A percentile compares a stretch with the other conserved stretches of the same genome.
These are phyloP conservation scores for Virgularia gustaviana DNA, from an alignment of 92 coral and sea anemone species.

Conservation along the genomic window DNA sequence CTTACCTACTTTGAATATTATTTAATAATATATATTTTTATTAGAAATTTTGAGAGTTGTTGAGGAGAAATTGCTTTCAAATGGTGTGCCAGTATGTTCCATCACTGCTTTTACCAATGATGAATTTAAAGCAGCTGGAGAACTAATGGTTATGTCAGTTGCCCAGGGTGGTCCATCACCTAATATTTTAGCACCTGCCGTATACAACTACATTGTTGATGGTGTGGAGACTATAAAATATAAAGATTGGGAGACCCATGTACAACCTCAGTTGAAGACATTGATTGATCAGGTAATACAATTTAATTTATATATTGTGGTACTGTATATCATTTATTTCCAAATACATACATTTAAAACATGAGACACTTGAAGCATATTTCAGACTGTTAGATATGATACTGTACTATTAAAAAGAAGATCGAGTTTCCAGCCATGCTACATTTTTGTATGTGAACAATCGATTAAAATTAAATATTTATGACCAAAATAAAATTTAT, in stretches of 20 bases:
- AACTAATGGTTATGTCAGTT: not conserved
- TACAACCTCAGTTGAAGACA: not conserved
- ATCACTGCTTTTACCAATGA: constrained; percentile 2
- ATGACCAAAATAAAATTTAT: too few species aligned
- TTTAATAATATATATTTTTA: not conserved
- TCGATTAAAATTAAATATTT: too few species aligned
- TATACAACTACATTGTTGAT: not conserved
- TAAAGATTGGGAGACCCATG: not conserved
- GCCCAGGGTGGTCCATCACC: constrained; percentile 16
- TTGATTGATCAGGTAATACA: not conserved
- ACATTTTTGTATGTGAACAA: too few species aligned
- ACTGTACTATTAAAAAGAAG: too few species aligned
- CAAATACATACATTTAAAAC: too few species aligned
- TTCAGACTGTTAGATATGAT: too few species aligned
- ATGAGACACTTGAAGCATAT: not conserved
- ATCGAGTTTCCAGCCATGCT: too few species aligned
- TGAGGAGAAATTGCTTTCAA: not conserved
- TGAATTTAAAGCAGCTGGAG: constrained; percentile 9
- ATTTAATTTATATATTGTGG: not conserved
- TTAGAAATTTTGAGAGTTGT: not conserved
- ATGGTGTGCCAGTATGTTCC: not conserved
- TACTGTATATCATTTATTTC: too few species aligned
- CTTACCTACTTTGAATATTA: not conserved
- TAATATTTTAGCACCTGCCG: not conserved
- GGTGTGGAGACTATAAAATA: not conserved